Evolutionary conservation across 2,888 invertebrate species (phyloP), one percentile per base, ranked within the genome.

Genomic region (Harpalus rufipes): DNA sequence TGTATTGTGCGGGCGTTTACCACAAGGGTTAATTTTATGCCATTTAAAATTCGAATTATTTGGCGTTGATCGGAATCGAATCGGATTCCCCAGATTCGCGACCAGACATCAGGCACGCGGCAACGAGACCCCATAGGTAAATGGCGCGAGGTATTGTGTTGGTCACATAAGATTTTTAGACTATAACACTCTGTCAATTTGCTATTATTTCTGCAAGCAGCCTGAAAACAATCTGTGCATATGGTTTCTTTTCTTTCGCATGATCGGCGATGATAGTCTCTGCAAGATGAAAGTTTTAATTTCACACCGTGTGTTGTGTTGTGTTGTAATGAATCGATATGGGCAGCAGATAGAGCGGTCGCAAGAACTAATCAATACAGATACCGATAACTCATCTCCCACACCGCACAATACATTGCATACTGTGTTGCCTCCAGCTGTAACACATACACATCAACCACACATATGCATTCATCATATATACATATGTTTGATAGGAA

Each of bases 331-430:
- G 44, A 74, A 74, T 74, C 72, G 72, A 74, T 74, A 74, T 16
- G 39, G 63, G 59, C 16, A 8, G 41, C 44, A 51, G 44, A 51
- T 51, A 51, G 44, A 51, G 41, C 72, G 72, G 72, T 74, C 72
- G 72, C 72, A 12, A 18, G 72, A 74, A 44, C 72, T 74, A 74
- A 74, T 74, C 72, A 74, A 74, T 74, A 74, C 44, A 16, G 72
- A 74, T 74, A 74, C 72, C 44, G 72, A 74, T 74, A 74, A 74
- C 72, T 74, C 72, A 74, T 74, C 72, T 74, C 72, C 72, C 44
- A 74, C 72, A 41, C 72, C 68, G 44, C 44, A 51, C 44, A 51
- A 51, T 51, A 12, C 44, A 51, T 78, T 84, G 76, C 61, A 84
- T 78, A 78, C 59, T 68, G 84, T 39, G 84, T 61, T 41, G 74